phyloP scores from a whole-genome alignment of 2,797 vertebrate genomes.

The Botia almorhae region DNA sequence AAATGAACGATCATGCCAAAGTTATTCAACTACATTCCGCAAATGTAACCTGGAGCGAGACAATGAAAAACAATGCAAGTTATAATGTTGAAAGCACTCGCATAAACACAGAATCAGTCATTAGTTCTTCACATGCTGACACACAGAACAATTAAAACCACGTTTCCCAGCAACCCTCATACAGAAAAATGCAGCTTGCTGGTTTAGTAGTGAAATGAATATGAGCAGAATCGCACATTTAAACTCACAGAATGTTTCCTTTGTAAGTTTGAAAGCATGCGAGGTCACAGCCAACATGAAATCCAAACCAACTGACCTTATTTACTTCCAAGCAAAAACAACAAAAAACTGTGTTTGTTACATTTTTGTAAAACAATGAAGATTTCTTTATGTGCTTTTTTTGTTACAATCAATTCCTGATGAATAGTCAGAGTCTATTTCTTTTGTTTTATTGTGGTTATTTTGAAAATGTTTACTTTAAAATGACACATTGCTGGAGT shows the following conservation, averaged over 20 bases:
- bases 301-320: no score
- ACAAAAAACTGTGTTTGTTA: no score
- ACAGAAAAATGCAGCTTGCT: background rate
- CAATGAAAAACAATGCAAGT: slow-evolving; percentile 20
- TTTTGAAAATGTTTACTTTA: no score
- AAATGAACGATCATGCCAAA: slow-evolving; percentile 32
- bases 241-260: slow-evolving; percentile 28
- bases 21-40: slow-evolving; percentile 22
- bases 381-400: no score
- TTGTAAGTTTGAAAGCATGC: slow-evolving; percentile 38
- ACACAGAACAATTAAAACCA: background rate
- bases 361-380: no score
- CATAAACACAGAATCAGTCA: background rate
- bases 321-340: no score
- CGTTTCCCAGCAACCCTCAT: background rate
- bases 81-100: background rate
- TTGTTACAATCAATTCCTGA: no score
- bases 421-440: no score
- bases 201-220: slow-evolving; percentile 40
- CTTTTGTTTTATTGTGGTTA: no score
- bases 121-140: slow-evolving; percentile 48
- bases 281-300: slow-evolving; percentile 41
- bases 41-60: slow-evolving; percentile 32
- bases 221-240: background rate
- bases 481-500: no score